Evolutionary conservation across 2,113 vertebrate species (phyloP).

Genomic region (Aplodontia rufa): DNA sequence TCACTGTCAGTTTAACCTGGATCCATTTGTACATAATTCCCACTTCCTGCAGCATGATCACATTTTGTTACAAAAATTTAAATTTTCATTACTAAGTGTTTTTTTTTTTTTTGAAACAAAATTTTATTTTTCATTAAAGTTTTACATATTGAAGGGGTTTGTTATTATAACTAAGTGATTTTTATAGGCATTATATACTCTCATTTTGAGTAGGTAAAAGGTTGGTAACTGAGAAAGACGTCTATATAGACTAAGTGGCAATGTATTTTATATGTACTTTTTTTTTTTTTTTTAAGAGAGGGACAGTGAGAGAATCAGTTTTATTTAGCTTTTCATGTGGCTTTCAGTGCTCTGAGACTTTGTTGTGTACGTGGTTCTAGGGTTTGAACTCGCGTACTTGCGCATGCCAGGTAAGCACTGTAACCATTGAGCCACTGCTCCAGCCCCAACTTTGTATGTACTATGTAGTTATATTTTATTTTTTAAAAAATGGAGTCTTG

Average conservation of each 20-base stretch:
- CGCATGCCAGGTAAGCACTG: too few species aligned
- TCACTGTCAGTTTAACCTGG: background rate
- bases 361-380: too few species aligned
- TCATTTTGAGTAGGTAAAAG: slow-evolving; percentile 15
- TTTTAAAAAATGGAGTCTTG: too few species aligned
- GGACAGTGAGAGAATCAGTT: too few species aligned
- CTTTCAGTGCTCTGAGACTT: too few species aligned
- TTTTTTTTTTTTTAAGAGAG: too few species aligned
- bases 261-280: background rate
- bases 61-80: background rate
- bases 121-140: too few species aligned
- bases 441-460: background rate
- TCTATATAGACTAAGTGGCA: background rate
- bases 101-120: too few species aligned
- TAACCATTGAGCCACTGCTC: too few species aligned
- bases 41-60: background rate
- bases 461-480: background rate
- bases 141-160: too few species aligned
- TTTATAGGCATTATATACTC: background rate
- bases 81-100: background rate
- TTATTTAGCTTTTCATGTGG: too few species aligned
- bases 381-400: too few species aligned
- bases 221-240: background rate
- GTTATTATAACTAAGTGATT: background rate
- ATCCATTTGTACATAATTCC: background rate